Conservation (phyloP, 2,113 vertebrate genomes). For the Myodes glareolus region DNA sequence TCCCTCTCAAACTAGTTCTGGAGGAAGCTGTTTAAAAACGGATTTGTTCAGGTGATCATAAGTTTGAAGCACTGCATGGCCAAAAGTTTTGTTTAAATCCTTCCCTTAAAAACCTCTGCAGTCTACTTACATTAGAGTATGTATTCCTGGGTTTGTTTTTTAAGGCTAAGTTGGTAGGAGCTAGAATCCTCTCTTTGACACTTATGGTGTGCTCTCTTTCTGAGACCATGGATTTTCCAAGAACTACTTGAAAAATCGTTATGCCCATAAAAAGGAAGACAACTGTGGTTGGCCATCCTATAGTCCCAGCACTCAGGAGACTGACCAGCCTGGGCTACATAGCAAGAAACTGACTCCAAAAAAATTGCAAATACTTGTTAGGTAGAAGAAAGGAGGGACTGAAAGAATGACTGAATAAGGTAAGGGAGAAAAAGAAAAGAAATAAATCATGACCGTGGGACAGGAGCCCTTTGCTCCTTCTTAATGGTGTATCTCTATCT, state of each 20-base stretch:
- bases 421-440: not conserved
- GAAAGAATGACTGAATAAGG: not conserved
- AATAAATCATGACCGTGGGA: not conserved
- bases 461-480: not conserved
- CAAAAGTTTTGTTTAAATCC: too few species aligned
- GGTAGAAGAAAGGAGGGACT: not conserved
- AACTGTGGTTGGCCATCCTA: too few species aligned
- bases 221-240: conserved; percentile 32
- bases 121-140: not conserved
- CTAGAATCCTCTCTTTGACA: not conserved
- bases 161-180: not conserved
- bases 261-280: not conserved
- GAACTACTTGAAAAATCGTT: not conserved
- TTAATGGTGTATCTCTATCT: not conserved
- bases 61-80: too few species aligned
- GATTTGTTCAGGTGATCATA: too few species aligned
- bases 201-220: not conserved
- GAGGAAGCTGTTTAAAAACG: too few species aligned
- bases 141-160: not conserved
- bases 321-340: not conserved
- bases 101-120: too few species aligned
- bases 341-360: not conserved
- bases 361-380: not conserved
- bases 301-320: not conserved
- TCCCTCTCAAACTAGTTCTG: too few species aligned